These are phyloP conservation scores for Mormyrus iriodes DNA, from an alignment of 2,113 vertebrate genomes.

Conservation along the genomic window DNA sequence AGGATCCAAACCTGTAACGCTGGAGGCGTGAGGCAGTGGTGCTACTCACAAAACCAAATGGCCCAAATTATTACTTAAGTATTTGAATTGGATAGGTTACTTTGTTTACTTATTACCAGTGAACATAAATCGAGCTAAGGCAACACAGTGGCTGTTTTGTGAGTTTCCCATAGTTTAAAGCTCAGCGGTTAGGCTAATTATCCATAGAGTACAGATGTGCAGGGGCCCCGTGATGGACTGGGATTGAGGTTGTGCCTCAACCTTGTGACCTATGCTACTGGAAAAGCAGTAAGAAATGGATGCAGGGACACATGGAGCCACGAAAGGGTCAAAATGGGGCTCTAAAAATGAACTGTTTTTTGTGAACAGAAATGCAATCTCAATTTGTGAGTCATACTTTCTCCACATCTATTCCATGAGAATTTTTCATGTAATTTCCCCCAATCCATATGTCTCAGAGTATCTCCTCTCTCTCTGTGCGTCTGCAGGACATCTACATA, in stretches of 20 bases:
- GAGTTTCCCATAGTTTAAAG: background rate
- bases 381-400: background rate
- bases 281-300: background rate
- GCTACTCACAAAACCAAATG: background rate
- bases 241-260: background rate
- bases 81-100: background rate
- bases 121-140: background rate
- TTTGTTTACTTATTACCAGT: background rate
- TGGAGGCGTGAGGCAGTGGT: background rate
- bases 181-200: background rate
- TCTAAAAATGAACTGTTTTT: background rate
- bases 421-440: background rate
- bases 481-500: background rate
- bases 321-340: background rate
- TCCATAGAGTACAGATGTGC: background rate
- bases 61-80: background rate
- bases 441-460: background rate
- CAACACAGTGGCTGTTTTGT: background rate
- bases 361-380: background rate
- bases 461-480: background rate
- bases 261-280: background rate
- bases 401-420: background rate
- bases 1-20: background rate
- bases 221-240: background rate
- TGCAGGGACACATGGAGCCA: background rate